Conservation (phyloP, 2,797 vertebrate species). For the Astyanax mexicanus region DNA sequence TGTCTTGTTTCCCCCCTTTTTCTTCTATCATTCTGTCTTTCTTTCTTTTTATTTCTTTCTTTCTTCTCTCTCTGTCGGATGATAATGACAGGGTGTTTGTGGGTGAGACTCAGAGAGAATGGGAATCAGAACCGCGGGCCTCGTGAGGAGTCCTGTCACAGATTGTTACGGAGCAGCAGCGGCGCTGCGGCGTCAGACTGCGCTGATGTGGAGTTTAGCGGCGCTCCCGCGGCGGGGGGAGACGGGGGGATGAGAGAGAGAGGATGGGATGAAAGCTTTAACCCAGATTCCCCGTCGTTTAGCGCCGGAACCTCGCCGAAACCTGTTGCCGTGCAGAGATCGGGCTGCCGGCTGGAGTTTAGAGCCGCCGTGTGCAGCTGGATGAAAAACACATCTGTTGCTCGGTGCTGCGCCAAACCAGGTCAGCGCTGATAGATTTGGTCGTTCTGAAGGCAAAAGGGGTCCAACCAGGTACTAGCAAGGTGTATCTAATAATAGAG, state of each 20-base stretch:
- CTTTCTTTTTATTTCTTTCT: conserved; percentile 35
- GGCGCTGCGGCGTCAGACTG: conserved; percentile 1
- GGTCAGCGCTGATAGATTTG: conserved; percentile 17
- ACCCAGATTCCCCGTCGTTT: conserved; percentile 23
- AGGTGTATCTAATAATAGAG: no score
- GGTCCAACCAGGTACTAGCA: no score
- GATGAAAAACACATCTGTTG: conserved; percentile 14
- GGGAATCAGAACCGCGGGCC: conserved; percentile 22
- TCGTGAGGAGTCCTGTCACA: conserved; percentile 33
- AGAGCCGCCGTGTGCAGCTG: conserved; percentile 12
- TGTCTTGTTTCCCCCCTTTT: background rate
- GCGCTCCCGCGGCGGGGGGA: conserved; percentile 4
- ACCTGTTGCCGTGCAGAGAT: conserved; percentile 20
- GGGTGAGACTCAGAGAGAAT: conserved; percentile 42
- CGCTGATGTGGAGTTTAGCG: conserved; percentile 16
- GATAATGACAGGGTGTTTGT: conserved; percentile 38
- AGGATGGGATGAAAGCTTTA: conserved; percentile 7
- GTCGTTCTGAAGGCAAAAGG: no score
- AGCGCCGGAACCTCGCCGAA: background rate
- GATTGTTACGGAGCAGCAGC: conserved; percentile 31
- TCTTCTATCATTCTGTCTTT: conserved; percentile 35
- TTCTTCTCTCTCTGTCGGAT: conserved; percentile 47
- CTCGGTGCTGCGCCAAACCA: conserved; percentile 25
- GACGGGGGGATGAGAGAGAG: conserved; percentile 11
- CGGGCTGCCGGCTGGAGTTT: conserved; percentile 2